phyloP scores from a whole-genome alignment of 2,113 vertebrate genomes.

The Notarius lentiginosus region DNA sequence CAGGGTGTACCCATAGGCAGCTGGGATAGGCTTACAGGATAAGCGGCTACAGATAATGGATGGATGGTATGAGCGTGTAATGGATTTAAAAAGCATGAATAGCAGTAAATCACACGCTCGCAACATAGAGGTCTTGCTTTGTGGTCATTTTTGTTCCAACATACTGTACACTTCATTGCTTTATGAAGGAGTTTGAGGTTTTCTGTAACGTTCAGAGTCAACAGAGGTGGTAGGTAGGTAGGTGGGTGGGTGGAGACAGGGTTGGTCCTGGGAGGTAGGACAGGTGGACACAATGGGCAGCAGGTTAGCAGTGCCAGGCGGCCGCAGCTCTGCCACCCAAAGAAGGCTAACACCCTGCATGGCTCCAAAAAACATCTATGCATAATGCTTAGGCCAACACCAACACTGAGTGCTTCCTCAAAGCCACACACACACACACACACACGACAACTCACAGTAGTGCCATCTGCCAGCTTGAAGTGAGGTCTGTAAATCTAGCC shows the following conservation, averaged over 20 bases:
- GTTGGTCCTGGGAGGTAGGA: conserved; percentile 12
- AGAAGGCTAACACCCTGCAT: background rate
- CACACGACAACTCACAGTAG: conserved; percentile 26
- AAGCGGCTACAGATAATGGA: too few species aligned
- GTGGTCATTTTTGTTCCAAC: background rate
- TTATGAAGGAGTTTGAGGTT: background rate
- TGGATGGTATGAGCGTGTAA: too few species aligned
- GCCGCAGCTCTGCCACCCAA: background rate
- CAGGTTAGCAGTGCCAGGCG: conserved; percentile 15
- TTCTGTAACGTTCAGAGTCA: background rate
- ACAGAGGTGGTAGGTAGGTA: too few species aligned
- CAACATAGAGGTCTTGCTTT: background rate
- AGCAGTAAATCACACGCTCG: background rate
- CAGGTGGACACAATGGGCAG: conserved; percentile 39
- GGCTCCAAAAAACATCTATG: background rate
- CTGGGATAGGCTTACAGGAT: too few species aligned
- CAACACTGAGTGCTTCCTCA: conserved; percentile 11
- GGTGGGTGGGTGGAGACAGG: background rate
- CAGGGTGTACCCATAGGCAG: too few species aligned
- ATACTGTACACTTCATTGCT: background rate
- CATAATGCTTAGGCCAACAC: background rate
- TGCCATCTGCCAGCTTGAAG: conserved; percentile 44
- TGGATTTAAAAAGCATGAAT: background rate
- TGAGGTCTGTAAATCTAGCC: conserved; percentile 35
- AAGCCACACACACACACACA: conserved; percentile 11